phyloP scores from a whole-genome alignment of 2,888 invertebrate species.

The Aradus depressus region DNA sequence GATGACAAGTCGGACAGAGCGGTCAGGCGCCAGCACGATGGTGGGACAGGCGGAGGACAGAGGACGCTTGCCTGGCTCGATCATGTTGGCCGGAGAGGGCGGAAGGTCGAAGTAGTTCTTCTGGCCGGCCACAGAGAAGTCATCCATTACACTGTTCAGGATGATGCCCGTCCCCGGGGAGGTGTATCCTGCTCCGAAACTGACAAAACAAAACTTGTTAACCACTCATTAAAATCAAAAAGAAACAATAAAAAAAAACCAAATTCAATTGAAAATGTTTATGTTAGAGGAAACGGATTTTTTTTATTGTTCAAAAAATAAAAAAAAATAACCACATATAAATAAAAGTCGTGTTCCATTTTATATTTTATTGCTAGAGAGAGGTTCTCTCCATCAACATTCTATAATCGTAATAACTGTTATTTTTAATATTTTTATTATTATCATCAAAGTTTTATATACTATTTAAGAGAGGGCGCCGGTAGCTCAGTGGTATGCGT shows the following conservation, averaged over 20 bases:
- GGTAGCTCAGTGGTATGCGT: too few relatives aligned
- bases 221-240: too few relatives aligned
- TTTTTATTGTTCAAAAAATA: too few relatives aligned
- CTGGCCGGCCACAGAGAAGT: slow-evolving; percentile 73
- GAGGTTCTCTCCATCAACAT: too few relatives aligned
- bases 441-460: too few relatives aligned
- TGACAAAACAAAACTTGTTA: slow-evolving; percentile 1
- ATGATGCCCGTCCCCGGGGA: slow-evolving; percentile 76
- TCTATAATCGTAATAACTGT: too few relatives aligned
- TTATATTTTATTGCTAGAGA: too few relatives aligned
- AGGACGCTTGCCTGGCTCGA: slow-evolving; percentile 68
- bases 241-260: not conserved
- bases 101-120: slow-evolving; percentile 58
- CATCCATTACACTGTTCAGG: slow-evolving; percentile 94
- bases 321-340: too few relatives aligned
- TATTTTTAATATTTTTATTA: too few relatives aligned
- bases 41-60: slow-evolving; percentile 79
- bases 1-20: slow-evolving; percentile 38
- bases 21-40: slow-evolving; percentile 51
- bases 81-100: slow-evolving; percentile 69
- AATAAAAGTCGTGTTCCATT: too few relatives aligned
- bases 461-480: too few relatives aligned
- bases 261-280: not conserved
- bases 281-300: too few relatives aligned
- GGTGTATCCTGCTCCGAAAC: slow-evolving; percentile 60